Evolutionary conservation across 2,113 vertebrate species (phyloP).

Genomic region (Rhinogobius similis): DNA sequence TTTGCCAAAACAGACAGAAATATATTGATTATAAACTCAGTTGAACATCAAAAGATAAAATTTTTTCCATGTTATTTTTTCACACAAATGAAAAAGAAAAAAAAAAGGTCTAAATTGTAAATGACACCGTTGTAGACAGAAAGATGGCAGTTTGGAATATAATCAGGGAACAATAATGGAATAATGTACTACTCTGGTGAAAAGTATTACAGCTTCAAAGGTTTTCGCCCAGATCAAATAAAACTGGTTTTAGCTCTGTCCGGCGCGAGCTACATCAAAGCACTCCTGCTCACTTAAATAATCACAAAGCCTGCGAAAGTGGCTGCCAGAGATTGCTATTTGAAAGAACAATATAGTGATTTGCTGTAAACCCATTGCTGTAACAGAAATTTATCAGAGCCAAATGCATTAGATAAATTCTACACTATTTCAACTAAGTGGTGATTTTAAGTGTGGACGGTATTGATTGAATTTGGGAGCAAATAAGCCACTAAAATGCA

Average conservation of each 20-base stretch:
- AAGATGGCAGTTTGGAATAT: not conserved
- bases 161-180: conserved; percentile 3
- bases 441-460: not conserved
- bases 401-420: not conserved
- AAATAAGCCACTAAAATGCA: not conserved
- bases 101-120: not conserved
- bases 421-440: not conserved
- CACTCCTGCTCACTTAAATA: conserved; percentile 11
- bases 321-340: not conserved
- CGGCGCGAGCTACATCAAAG: conserved; percentile 5
- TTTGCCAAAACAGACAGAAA: not conserved
- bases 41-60: not conserved
- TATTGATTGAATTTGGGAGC: not conserved
- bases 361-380: not conserved
- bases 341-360: not conserved
- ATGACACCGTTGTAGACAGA: not conserved
- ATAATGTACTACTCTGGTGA: not conserved
- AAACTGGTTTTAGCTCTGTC: conserved; percentile 1
- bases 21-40: not conserved
- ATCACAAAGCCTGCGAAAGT: conserved; percentile 1
- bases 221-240: not conserved
- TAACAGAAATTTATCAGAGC: not conserved
- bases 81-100: not conserved
- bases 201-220: conserved; percentile 6
- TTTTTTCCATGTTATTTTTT: not conserved